A percentile compares a stretch with the other conserved stretches of the same genome.
Conservation (phyloP, 2,888 invertebrate genomes). For the Tenthredo amoena region DNA sequence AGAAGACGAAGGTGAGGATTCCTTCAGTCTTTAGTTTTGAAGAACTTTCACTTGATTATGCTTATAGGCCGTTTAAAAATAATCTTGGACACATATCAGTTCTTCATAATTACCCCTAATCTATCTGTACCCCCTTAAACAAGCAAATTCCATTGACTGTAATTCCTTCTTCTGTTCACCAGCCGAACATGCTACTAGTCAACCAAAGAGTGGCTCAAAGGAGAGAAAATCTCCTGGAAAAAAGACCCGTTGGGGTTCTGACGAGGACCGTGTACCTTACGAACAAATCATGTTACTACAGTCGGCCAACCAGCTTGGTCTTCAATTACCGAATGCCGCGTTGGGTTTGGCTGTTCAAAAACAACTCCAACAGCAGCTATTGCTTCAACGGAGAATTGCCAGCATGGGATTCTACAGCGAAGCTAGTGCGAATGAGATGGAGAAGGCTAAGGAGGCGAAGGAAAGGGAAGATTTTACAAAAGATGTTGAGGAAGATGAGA, state of each 20-base stretch:
- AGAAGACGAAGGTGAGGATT: slow-evolving; percentile 69
- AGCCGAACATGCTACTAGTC: slow-evolving; percentile 19
- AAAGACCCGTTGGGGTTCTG: slow-evolving; percentile 76
- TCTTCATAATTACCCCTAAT: no score
- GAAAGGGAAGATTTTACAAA: slow-evolving; percentile 68
- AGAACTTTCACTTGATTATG: no score
- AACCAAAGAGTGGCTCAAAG: slow-evolving; percentile 56
- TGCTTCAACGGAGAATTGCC: slow-evolving; percentile 60
- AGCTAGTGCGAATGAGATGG: slow-evolving; percentile 40
- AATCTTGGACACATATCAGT: no score
- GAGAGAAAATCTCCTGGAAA: slow-evolving; percentile 74
- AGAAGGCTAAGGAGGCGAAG: slow-evolving; percentile 57
- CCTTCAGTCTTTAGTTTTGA: background rate
- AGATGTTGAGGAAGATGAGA: slow-evolving; percentile 68
- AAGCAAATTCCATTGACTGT: background rate
- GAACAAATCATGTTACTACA: slow-evolving; percentile 75
- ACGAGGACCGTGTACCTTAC: slow-evolving; percentile 75
- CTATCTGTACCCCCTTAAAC: background rate
- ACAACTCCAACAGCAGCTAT: slow-evolving; percentile 66
- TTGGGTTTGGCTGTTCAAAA: slow-evolving; percentile 72
- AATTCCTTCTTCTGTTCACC: background rate
- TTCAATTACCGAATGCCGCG: slow-evolving; percentile 72
- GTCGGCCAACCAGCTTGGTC: slow-evolving; percentile 73
- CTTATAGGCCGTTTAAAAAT: no score
- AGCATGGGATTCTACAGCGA: slow-evolving; percentile 67